Evolutionary conservation across 2,113 vertebrate genomes (phyloP).

Genomic region (Pseudolaguvia tuberculata): DNA sequence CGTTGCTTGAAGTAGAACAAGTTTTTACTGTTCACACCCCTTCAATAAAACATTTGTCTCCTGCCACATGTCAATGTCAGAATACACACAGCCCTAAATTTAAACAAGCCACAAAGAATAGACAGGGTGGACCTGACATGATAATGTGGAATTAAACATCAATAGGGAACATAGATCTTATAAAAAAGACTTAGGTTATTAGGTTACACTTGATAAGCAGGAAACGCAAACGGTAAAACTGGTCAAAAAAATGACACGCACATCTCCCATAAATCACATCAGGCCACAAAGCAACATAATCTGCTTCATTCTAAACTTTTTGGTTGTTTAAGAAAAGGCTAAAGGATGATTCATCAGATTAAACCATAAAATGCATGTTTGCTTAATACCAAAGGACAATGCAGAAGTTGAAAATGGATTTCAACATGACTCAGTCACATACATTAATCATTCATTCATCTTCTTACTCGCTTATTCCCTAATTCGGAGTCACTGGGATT

Average conservation of each 20-base stretch:
- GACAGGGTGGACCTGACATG: neutral
- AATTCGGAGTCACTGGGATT: too few relatives aligned
- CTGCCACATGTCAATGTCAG: slow-evolving; percentile 27
- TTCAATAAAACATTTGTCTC: slow-evolving; percentile 26
- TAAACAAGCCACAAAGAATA: neutral
- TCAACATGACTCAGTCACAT: slow-evolving; percentile 23
- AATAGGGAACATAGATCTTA: slow-evolving; percentile 20
- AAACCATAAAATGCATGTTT: neutral
- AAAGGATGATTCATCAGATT: slow-evolving; percentile 3
- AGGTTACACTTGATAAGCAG: neutral
- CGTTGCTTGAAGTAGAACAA: neutral
- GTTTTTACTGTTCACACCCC: slow-evolving; percentile 15
- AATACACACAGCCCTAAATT: slow-evolving; percentile 13
- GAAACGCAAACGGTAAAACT: neutral
- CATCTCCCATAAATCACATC: slow-evolving; percentile 8
- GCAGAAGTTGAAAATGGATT: slow-evolving; percentile 15
- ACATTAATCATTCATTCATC: slow-evolving; percentile 19
- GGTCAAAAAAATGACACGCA: neutral
- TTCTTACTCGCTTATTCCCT: too few relatives aligned
- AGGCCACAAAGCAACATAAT: slow-evolving; percentile 11
- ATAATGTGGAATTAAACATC: neutral
- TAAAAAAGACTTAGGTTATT: neutral
- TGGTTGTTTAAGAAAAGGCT: slow-evolving; percentile 2
- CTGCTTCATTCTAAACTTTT: slow-evolving; percentile 3
- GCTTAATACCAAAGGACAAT: slow-evolving; percentile 14